These are phyloP conservation scores for Mesoligia furuncula DNA, from an alignment of 2,888 invertebrate species.

Conservation along the genomic window DNA sequence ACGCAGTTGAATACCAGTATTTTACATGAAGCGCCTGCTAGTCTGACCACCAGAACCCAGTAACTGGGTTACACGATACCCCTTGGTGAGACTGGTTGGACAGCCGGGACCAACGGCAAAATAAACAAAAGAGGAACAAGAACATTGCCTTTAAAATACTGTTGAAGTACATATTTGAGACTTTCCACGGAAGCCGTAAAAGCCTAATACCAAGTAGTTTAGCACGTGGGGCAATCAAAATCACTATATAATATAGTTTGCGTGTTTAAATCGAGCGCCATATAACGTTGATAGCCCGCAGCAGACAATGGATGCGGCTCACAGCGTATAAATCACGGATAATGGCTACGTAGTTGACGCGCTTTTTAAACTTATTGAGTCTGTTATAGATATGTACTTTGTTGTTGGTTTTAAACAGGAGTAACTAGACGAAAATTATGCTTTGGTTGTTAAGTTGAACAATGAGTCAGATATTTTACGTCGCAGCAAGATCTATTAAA, in stretches of 20 bases:
- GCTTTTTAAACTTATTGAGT: conserved; percentile 81
- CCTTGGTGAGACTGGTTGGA: neutral
- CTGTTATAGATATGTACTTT: conserved; percentile 71
- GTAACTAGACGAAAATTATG: conserved; percentile 2
- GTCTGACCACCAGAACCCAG: neutral
- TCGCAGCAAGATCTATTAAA: neutral
- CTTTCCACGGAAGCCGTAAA: conserved; percentile 66
- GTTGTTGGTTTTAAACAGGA: conserved; percentile 34
- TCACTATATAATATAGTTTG: conserved; percentile 75
- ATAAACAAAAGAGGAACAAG: conserved; percentile 23
- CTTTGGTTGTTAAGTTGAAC: neutral
- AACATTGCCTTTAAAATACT: conserved; percentile 44
- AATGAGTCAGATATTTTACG: conserved; percentile 28
- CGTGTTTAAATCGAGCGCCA: conserved; percentile 68
- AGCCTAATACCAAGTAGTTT: conserved; percentile 74
- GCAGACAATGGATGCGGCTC: conserved; percentile 80
- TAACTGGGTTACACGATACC: neutral
- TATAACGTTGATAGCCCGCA: conserved; percentile 72
- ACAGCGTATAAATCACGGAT: conserved; percentile 79
- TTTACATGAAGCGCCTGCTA: neutral
- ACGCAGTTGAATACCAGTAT: neutral
- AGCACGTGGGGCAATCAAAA: conserved; percentile 74
- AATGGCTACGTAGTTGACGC: conserved; percentile 79
- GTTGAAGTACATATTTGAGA: conserved; percentile 47
- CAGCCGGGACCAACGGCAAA: neutral